Conservation (phyloP, 2,113 vertebrate genomes). For the Psammodynastes pulverulentus region DNA sequence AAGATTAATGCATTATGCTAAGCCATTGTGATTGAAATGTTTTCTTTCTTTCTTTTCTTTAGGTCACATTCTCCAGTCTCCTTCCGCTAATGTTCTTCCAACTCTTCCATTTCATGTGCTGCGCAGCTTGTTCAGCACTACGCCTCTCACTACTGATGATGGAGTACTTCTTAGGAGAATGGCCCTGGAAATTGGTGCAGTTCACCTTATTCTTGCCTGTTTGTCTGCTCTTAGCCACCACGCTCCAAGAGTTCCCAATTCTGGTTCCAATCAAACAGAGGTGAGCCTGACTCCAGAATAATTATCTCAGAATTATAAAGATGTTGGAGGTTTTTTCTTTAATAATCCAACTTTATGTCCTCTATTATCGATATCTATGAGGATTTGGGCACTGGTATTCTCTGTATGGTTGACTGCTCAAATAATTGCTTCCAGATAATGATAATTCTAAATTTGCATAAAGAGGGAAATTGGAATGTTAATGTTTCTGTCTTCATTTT, state of each 20-base stretch:
- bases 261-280: slow-evolving; percentile 83
- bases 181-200: slow-evolving; percentile 94
- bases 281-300: slow-evolving; percentile 62
- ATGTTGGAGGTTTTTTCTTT: not conserved
- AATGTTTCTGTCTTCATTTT: not conserved
- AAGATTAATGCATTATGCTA: not conserved
- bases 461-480: not conserved
- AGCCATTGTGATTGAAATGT: not conserved
- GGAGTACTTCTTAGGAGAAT: slow-evolving; percentile 91
- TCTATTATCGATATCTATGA: not conserved
- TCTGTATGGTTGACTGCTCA: not conserved
- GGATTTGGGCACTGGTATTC: not conserved
- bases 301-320: not conserved
- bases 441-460: not conserved
- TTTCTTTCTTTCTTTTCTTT: slow-evolving; percentile 21
- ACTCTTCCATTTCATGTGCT: slow-evolving; percentile 95
- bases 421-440: not conserved
- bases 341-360: not conserved
- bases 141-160: slow-evolving; percentile 92
- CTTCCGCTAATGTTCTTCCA: slow-evolving; percentile 94
- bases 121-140: slow-evolving; percentile 88
- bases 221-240: slow-evolving; percentile 98
- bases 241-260: slow-evolving; percentile 87
- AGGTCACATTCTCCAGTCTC: slow-evolving; percentile 98
- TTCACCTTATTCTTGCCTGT: slow-evolving; percentile 96